Conservation (phyloP, 2,797 vertebrate genomes). For the Adrianichthys oophorus region DNA sequence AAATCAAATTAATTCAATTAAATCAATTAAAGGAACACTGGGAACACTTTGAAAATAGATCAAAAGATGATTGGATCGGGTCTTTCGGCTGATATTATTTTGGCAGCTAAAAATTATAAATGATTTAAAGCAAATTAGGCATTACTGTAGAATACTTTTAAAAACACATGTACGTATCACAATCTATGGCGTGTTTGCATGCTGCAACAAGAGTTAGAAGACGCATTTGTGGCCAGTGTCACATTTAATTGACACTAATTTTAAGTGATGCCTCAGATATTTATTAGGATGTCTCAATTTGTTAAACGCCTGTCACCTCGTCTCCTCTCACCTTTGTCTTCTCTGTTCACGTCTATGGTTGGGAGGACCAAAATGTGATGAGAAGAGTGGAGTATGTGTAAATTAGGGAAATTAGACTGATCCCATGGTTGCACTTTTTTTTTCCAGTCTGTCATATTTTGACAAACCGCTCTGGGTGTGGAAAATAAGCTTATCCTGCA, state of each 20-base stretch:
- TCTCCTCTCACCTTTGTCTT: neutral
- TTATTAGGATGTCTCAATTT: neutral
- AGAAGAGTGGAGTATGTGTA: constrained; percentile 1
- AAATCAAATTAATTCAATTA: too few relatives aligned
- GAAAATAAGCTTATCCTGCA: constrained; percentile 56
- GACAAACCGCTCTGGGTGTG: constrained; percentile 48
- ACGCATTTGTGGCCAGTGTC: neutral
- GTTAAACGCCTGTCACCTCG: neutral
- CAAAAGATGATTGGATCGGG: too few relatives aligned
- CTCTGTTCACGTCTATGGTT: neutral
- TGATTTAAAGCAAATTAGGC: neutral
- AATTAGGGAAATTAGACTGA: neutral
- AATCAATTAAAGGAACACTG: too few relatives aligned
- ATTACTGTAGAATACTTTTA: too few relatives aligned
- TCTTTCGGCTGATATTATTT: neutral
- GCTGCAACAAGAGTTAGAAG: neutral
- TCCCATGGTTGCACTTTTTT: neutral
- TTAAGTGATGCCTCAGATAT: neutral
- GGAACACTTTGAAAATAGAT: too few relatives aligned
- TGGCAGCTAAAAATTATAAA: neutral
- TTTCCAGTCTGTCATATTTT: constrained; percentile 48
- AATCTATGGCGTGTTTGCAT: neutral
- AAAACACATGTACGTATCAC: neutral
- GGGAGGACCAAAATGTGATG: neutral
- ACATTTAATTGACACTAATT: constrained; percentile 1